Conservation (phyloP, 1,140 invertebrate species). For the Leptinotarsa undecemlineata region DNA sequence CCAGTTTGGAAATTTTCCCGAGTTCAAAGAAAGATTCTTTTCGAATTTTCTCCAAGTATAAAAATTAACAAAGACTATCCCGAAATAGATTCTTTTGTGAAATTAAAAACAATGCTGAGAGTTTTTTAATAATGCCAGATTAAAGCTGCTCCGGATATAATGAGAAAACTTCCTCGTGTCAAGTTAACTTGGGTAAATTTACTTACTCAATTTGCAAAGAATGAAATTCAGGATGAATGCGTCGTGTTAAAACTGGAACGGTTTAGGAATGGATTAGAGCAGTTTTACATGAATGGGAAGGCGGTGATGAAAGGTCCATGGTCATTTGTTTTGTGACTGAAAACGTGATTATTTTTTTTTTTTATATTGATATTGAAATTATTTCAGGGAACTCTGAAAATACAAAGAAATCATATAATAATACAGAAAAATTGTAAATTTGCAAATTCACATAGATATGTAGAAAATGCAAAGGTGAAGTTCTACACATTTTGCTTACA, state of each 20-base stretch:
- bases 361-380: no score
- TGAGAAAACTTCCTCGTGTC: not conserved
- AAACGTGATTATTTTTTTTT: no score
- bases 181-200: constrained; percentile 4
- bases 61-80: constrained; percentile 1
- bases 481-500: no score
- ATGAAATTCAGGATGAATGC: not conserved
- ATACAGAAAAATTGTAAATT: no score
- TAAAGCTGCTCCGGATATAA: not conserved
- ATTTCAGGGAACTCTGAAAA: no score
- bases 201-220: constrained; percentile 3
- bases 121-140: constrained; percentile 4
- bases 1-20: no score
- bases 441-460: no score
- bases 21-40: not conserved
- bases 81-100: not conserved
- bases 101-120: constrained; percentile 4
- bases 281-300: not conserved
- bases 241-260: not conserved
- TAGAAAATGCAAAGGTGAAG: no score
- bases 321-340: no score
- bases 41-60: not conserved
- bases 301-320: no score
- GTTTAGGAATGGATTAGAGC: not conserved
- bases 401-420: no score